Evolutionary conservation across 2,797 vertebrate species (phyloP), one percentile per base, ranked within the genome.

Genomic region (Sciurus carolinensis): DNA sequence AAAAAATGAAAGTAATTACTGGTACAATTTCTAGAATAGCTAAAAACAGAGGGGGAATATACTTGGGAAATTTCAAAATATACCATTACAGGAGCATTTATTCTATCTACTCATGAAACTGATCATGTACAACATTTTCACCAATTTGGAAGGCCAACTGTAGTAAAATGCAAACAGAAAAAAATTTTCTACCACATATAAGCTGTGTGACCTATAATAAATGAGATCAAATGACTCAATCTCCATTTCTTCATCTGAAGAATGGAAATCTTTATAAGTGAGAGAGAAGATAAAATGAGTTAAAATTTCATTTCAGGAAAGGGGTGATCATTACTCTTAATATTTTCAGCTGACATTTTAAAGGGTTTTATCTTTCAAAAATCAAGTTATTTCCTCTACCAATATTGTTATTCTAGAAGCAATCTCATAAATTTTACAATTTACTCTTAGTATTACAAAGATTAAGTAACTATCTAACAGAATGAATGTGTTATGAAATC

Each of bases 401-500:
- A 92, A 66, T 84, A 72, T 80, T 95, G 54, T 95, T 96, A 96
- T 82, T 96, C 82, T 80, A 82, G 85, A 96, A 77, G 62, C 26
- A 66, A 84, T 44, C 72, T 92, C 92, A 97, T 96, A 90, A 97
- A 93, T 96, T 96, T 96, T 90, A 93, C 62, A 93, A 66, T 96
- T 95, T 95, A 84, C 85, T 95, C n/a, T 82, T 96, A 96, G 86
- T 85, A 90, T 93, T 94, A 93, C 85, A 77, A 89, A 94, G 87
- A 91, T 96, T 80, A 66, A 86, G 87, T 73, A 96, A 73, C 88
- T 93, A 90, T 96, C 76, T 90, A 91, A 93, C 66, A 86, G 44
- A 81, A 92, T 66, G 2, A 91, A 95, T 91, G 71, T 81, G 50
- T 84, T 97, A 90, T 73, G 75, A 87, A 93, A 87, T 87, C 47